Evolutionary conservation across 2,888 invertebrate species (phyloP).

Genomic region (Cataglyphis cursor): DNA sequence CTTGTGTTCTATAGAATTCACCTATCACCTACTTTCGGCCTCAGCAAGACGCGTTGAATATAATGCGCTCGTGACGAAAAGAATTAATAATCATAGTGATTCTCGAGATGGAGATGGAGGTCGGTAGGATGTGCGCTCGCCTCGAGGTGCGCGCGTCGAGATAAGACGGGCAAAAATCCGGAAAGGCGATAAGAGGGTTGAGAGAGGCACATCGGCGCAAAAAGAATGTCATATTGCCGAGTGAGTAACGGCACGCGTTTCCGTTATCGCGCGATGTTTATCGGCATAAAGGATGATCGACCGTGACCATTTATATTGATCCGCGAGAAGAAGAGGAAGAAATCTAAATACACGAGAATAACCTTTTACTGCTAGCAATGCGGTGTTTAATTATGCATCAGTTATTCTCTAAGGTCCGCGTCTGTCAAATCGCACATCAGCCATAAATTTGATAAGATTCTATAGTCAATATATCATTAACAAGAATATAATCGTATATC

Average conservation of each 20-base stretch:
- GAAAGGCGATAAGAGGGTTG: conserved; percentile 18
- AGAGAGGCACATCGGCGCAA: neutral
- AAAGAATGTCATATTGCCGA: conserved; percentile 60
- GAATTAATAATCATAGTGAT: conserved; percentile 31
- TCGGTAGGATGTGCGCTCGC: conserved; percentile 9
- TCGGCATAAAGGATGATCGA: conserved; percentile 66
- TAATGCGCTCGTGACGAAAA: conserved; percentile 10
- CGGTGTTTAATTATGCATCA: conserved; percentile 73
- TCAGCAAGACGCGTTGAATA: conserved; percentile 25
- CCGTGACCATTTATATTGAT: conserved; percentile 66
- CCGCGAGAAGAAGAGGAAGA: conserved; percentile 28
- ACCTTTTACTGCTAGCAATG: conserved; percentile 66
- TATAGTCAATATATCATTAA: conserved; percentile 68
- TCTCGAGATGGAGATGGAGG: neutral
- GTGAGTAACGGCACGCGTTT: conserved; percentile 59
- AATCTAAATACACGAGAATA: conserved; percentile 67
- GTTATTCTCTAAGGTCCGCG: conserved; percentile 65
- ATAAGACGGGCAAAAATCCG: conserved; percentile 24
- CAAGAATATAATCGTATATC: conserved; percentile 26
- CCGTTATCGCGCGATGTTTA: conserved; percentile 64
- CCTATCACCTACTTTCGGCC: conserved; percentile 39
- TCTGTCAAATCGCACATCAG: conserved; percentile 59
- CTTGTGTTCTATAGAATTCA: conserved; percentile 6
- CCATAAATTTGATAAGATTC: neutral
- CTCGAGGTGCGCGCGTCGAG: neutral